Conservation (phyloP, 2,797 vertebrate species). For the Catamblyrhynchus diadema region DNA sequence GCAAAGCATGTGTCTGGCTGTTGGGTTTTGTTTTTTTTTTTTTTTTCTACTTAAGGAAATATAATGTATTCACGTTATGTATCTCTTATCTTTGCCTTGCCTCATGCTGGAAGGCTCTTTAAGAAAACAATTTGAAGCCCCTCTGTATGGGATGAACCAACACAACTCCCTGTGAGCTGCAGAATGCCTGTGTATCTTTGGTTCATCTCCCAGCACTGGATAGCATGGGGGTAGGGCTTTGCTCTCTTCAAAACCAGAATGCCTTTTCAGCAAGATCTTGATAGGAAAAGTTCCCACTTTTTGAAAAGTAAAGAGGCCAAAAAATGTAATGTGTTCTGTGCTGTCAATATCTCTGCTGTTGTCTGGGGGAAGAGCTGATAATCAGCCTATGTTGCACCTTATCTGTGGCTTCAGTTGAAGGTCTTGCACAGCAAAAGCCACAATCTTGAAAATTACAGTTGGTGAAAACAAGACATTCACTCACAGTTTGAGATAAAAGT, state of each 20-base stretch:
- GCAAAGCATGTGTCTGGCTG: not conserved
- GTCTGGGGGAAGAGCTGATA: not conserved
- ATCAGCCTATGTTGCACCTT: not conserved
- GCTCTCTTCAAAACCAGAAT: not conserved
- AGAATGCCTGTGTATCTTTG: not conserved
- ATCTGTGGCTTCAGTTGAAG: not conserved
- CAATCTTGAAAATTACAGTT: not conserved
- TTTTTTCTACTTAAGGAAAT: not conserved
- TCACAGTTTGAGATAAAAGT: not conserved
- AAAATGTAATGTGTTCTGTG: not conserved
- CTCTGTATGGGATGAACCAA: not conserved
- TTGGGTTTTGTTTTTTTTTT: not conserved
- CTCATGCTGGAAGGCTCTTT: not conserved
- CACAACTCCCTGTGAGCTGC: not conserved
- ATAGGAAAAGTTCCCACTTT: not conserved
- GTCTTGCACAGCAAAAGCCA: not conserved
- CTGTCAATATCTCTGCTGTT: not conserved
- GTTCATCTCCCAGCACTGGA: not conserved
- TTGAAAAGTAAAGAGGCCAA: not conserved
- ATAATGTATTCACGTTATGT: not conserved
- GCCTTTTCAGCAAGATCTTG: conserved; percentile 18
- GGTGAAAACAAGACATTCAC: not conserved
- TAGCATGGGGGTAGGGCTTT: not conserved
- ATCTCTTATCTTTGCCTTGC: not conserved
- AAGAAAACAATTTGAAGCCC: not conserved